A percentile compares a stretch with the other conserved stretches of the same genome.
Evolutionary conservation across 2,113 vertebrate species (phyloP).

Genomic region (Pseudorasbora parva): DNA sequence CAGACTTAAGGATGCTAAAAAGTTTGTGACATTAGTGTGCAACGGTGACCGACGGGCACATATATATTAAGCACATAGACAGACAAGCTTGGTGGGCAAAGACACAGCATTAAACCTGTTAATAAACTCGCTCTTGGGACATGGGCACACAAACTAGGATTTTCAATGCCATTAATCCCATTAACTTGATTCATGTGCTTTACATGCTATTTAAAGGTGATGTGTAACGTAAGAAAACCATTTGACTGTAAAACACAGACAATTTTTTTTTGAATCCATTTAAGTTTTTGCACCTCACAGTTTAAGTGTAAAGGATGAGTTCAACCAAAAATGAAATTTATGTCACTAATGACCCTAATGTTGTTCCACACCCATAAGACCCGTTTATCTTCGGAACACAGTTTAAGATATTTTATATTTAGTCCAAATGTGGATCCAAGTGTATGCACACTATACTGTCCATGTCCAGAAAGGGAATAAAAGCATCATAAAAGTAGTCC

Average conservation of each 20-base stretch:
- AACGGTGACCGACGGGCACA: neutral
- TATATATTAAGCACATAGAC: neutral
- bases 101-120: neutral
- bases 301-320: no score
- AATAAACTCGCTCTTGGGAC: neutral
- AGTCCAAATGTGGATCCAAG: no score
- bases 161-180: neutral
- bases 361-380: no score
- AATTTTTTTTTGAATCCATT: no score
- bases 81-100: constrained; percentile 20
- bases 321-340: no score
- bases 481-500: no score
- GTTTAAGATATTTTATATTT: no score
- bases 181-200: neutral
- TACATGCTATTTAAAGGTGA: neutral
- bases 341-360: no score
- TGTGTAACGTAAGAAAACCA: neutral
- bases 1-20: neutral
- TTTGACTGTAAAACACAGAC: neutral
- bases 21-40: neutral
- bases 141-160: neutral
- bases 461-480: no score
- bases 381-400: no score
- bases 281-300: neutral
- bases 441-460: no score